Evolutionary conservation across 2,888 invertebrate genomes (phyloP), one percentile per base, ranked within the genome.

Genomic region (Apodemia zela): DNA sequence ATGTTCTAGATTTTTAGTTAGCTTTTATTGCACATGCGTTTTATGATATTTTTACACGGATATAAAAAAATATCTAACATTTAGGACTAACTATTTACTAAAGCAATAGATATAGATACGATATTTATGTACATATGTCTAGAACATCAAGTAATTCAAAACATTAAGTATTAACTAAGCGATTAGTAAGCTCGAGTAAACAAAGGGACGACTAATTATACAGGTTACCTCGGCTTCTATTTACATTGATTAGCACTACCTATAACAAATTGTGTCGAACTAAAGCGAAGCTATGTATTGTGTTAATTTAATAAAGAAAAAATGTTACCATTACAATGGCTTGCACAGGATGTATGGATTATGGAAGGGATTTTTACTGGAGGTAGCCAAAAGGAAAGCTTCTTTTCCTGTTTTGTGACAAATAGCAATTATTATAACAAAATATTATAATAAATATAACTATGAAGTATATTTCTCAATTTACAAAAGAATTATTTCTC

Each of bases 331-430:
- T 63, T 61, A 38, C 25, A 38, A 25, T 58, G 59, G 64, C 59
- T 63, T n/a, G 62, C 59, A 63, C 61, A 63, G 68, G 66, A 64
- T 57, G 42, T 60, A 64, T 63, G 54, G 66, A 29, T 63, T 65
- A 60, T 63, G 65, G 60, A 29, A 42, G 57, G 62, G 63, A 59
- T 35, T 60, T 65, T 57, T 63, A 63, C 42, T 62, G 51, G 58
- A 63, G 38, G 45, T 63, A 65, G 57, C 65, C 64, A 57, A 63
- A 57, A 63, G 63, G 66, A 38, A 54, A 63, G 63, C 66, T 59
- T 66, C 69, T 68, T 59, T 63, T 67, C 66, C 72, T 72, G 70
- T 66, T 60, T 29, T 18, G 25, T 51, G 54, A 62, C 42, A 18
- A 35, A 61, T 29, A 45, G n/a, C 25, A 60, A 11, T 25, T 45